A percentile compares a stretch with the other conserved stretches of the same genome.
phyloP scores from a whole-genome alignment of 2,797 vertebrate species.

The Dermochelys coriacea region DNA sequence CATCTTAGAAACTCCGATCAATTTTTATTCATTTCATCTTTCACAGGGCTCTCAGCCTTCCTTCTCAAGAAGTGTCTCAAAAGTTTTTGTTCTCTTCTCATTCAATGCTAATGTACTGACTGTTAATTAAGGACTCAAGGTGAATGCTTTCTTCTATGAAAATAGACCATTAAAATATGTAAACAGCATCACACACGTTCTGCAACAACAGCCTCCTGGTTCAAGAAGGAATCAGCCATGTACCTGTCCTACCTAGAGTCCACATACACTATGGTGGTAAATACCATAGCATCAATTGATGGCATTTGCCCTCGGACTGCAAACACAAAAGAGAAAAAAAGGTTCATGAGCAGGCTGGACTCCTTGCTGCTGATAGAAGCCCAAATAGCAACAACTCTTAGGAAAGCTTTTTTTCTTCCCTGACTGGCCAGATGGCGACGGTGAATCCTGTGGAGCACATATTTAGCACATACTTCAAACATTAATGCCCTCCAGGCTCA shows the following conservation, averaged over 20 bases:
- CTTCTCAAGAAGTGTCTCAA: neutral
- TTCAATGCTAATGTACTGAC: neutral
- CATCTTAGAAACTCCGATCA: neutral
- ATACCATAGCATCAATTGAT: neutral
- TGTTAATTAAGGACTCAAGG: conserved; percentile 34
- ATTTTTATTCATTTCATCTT: neutral
- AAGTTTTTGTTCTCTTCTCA: neutral
- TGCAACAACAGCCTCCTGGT: neutral
- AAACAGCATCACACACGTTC: neutral
- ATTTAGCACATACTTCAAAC: neutral
- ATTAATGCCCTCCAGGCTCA: neutral
- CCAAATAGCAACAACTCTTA: neutral
- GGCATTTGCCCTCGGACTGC: neutral
- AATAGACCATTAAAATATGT: neutral
- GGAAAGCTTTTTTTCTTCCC: neutral
- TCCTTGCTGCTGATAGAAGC: neutral
- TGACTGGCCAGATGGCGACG: neutral
- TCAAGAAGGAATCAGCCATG: neutral
- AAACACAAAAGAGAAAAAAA: neutral
- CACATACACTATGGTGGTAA: neutral
- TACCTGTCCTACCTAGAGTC: neutral
- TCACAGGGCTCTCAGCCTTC: neutral
- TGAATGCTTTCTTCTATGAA: neutral
- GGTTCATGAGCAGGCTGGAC: neutral
- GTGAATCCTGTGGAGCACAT: no score